Base-by-base conservation (phyloP, 2,888 invertebrate species). In the Merodon equestris region DNA sequence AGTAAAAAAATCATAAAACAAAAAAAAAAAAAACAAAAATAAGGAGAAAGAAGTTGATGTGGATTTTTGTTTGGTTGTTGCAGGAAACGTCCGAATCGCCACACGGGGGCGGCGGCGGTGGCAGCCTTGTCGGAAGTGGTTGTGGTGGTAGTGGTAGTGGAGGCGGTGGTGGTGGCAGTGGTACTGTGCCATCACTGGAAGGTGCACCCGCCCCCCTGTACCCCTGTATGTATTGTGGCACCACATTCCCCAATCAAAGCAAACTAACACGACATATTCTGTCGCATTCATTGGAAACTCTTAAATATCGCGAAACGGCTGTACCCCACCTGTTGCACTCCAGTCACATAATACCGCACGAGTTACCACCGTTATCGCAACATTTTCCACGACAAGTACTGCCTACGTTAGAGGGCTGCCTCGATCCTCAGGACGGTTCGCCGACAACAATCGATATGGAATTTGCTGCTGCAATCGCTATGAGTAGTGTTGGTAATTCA, bases 191-290 rank as follows among this genome's bases (percentile, higher is more conserved):
- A 79, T 73, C 81, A 27, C 75, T 82, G 44, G 83, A 83, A 58
- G 82, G 82, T 51, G 75, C 84, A 51, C 84, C 84, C 58, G 81
- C 86, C 71, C 90, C 90, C 82, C 90, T 93, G 87, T 95, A 93
- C 91, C 93, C 93, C 88, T 96, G 96, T 92, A 93, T 95, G 91
- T 96, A 96, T 92, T 96, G 96, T 92, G 95, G 95, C 89, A 94
- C 93, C 87, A 92, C 94, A 88, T 96, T 96, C 90, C 94, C 95
- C 85, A 95, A 95, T 90, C 96, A 95, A 92, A 95, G 94, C 92
- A 96, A 96, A 92, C 91, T 96, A 90, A 95, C 96, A 87, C 91
- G 96, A 88, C 96, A 96, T 91, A 94, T 96, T 90, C 91, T 96
- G 87, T 95, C 95, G 87, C 96, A 96, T 91, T 95, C 95, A 87